Evolutionary conservation across 2,113 vertebrate species (phyloP).

Genomic region (Osmerus eperlanus): DNA sequence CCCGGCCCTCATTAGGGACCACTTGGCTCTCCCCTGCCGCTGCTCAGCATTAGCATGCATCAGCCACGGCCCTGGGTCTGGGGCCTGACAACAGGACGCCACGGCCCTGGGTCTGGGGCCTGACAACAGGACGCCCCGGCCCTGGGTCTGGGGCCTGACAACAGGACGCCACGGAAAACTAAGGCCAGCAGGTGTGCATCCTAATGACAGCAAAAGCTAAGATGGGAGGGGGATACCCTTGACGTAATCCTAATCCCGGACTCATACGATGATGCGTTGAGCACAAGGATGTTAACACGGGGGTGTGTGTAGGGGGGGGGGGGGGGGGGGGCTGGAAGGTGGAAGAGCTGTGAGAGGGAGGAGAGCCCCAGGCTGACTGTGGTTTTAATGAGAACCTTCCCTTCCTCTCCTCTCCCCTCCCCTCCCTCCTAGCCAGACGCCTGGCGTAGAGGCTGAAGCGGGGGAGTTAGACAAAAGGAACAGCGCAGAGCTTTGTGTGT

Average conservation of each 20-base stretch:
- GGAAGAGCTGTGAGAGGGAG: constrained; percentile 11
- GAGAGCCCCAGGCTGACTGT: constrained; percentile 32
- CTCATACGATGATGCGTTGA: too few relatives aligned
- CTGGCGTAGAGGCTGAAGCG: constrained; percentile 11
- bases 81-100: constrained; percentile 32
- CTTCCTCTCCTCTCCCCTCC: background rate
- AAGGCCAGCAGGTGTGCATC: constrained; percentile 49
- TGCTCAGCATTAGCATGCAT: constrained; percentile 40
- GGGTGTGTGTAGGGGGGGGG: background rate
- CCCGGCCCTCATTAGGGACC: constrained; percentile 21
- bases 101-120: constrained; percentile 38
- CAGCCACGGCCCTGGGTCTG: constrained; percentile 26
- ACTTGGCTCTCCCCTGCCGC: constrained; percentile 33
- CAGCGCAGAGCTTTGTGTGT: constrained; percentile 28
- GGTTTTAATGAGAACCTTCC: constrained; percentile 34
- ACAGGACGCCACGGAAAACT: constrained; percentile 49
- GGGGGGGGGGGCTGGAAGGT: constrained; percentile 24
- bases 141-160: constrained; percentile 31
- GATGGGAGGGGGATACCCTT: constrained; percentile 1
- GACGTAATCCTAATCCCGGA: too few relatives aligned
- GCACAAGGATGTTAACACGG: too few relatives aligned
- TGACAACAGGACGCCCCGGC: constrained; percentile 42
- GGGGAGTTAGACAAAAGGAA: constrained; percentile 39
- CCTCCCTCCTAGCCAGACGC: constrained; percentile 2
- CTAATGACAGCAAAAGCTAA: constrained; percentile 36